Evolutionary conservation across 2,888 invertebrate genomes (phyloP).

Genomic region (Druceiella hillmani): DNA sequence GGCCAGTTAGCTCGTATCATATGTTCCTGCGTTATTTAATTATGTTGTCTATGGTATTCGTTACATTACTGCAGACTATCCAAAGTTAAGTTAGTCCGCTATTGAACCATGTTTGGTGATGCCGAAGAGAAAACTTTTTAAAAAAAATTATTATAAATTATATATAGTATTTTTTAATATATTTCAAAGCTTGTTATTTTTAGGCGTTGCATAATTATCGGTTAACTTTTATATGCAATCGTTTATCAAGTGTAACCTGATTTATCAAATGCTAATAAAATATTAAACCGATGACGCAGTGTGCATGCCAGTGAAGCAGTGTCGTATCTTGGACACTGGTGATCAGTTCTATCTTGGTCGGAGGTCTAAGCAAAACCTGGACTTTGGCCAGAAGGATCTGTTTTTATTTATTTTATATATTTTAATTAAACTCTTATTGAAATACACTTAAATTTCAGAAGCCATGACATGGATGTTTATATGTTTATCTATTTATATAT

Average conservation of each 20-base stretch:
- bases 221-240: slow-evolving; percentile 16
- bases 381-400: too few relatives aligned
- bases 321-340: too few relatives aligned
- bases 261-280: slow-evolving; percentile 17
- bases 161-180: too few relatives aligned
- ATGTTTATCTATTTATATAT: too few relatives aligned
- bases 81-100: slow-evolving; percentile 18
- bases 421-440: too few relatives aligned
- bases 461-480: too few relatives aligned
- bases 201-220: slow-evolving; percentile 12
- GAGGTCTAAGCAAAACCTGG: too few relatives aligned
- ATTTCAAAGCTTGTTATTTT: slow-evolving; percentile 15
- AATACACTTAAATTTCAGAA: too few relatives aligned
- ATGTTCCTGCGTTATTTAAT: slow-evolving; percentile 15
- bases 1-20: slow-evolving; percentile 17
- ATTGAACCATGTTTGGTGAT: slow-evolving; percentile 15
- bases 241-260: slow-evolving; percentile 12
- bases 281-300: too few relatives aligned
- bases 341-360: too few relatives aligned
- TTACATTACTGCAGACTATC: slow-evolving; percentile 13
- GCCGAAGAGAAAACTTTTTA: slow-evolving; percentile 14
- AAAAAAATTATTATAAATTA: slow-evolving; percentile 15
- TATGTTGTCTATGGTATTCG: slow-evolving; percentile 17
- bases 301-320: too few relatives aligned
- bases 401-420: too few relatives aligned